Percentiles rank a stretch among this genome's conserved stretches.
These are phyloP conservation scores for Caranx ignobilis DNA, from an alignment of 2,113 vertebrate genomes.

Conservation along the genomic window DNA sequence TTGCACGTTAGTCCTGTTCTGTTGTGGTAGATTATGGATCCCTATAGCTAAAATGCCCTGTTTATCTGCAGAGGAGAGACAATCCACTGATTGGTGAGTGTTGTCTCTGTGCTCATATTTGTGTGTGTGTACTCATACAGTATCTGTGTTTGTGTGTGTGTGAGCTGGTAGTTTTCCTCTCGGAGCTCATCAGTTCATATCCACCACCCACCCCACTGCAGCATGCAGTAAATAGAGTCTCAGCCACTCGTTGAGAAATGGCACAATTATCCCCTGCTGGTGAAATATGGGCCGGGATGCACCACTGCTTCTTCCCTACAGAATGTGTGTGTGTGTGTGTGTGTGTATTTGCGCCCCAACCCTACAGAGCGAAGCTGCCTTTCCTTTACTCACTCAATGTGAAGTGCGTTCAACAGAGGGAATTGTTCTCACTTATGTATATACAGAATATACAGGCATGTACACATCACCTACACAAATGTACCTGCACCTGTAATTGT, in stretches of 20 bases:
- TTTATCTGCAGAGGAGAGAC: conserved; percentile 73
- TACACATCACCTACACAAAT: conserved; percentile 16
- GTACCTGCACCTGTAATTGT: conserved; percentile 33
- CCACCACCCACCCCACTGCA: conserved; percentile 79
- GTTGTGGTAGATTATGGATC: conserved; percentile 68
- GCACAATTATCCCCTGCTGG: conserved; percentile 84
- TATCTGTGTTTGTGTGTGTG: conserved; percentile 61
- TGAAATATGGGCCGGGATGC: conserved; percentile 83
- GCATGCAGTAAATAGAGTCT: conserved; percentile 84
- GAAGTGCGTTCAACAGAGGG: conserved; percentile 41
- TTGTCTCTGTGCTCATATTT: conserved; percentile 25
- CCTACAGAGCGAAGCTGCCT: conserved; percentile 21
- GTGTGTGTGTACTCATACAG: conserved; percentile 30
- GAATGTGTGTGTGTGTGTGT: conserved; percentile 24
- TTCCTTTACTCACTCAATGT: conserved; percentile 44
- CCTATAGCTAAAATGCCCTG: conserved; percentile 72
- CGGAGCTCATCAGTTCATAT: conserved; percentile 82
- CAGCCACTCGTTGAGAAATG: conserved; percentile 83
- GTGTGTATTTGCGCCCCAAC: conserved; percentile 5
- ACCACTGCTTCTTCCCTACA: conserved; percentile 78
- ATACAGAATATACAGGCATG: conserved; percentile 23
- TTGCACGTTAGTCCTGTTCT: conserved; percentile 49
- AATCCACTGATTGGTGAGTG: conserved; percentile 75
- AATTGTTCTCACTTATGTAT: conserved; percentile 45
- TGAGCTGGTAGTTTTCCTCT: conserved; percentile 81